Conservation (phyloP, 2,113 vertebrate species). For the Chitala chitala region DNA sequence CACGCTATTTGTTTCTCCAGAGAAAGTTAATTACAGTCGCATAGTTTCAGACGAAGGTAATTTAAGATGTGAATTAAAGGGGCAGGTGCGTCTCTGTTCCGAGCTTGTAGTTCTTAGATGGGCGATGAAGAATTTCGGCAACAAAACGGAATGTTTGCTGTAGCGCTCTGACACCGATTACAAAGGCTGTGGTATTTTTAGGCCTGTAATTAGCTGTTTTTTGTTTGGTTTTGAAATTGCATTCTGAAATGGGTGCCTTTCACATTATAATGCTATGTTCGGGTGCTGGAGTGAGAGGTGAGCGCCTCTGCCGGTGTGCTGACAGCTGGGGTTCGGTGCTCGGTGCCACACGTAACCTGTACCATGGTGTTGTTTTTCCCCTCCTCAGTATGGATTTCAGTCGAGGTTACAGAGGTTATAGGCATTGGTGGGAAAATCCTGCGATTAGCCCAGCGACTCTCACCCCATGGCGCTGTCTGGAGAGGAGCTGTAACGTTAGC, state of each 20-base stretch:
- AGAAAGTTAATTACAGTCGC: neutral
- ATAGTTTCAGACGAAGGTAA: neutral
- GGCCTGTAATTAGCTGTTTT: neutral
- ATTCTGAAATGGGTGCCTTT: neutral
- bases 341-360: too few relatives aligned
- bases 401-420: neutral
- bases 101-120: neutral
- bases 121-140: neutral
- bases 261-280: neutral
- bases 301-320: too few relatives aligned
- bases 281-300: neutral
- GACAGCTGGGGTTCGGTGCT: too few relatives aligned
- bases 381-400: neutral
- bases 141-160: neutral
- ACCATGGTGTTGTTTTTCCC: too few relatives aligned
- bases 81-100: conserved; percentile 15
- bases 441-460: neutral
- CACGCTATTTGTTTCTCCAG: neutral
- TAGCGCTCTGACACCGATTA: neutral
- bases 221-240: neutral
- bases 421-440: neutral
- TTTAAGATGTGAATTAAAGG: neutral
- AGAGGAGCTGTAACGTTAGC: neutral
- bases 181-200: neutral
- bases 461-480: neutral